phyloP scores from a whole-genome alignment of 1,140 invertebrate species.

The Frieseomelitta varia region DNA sequence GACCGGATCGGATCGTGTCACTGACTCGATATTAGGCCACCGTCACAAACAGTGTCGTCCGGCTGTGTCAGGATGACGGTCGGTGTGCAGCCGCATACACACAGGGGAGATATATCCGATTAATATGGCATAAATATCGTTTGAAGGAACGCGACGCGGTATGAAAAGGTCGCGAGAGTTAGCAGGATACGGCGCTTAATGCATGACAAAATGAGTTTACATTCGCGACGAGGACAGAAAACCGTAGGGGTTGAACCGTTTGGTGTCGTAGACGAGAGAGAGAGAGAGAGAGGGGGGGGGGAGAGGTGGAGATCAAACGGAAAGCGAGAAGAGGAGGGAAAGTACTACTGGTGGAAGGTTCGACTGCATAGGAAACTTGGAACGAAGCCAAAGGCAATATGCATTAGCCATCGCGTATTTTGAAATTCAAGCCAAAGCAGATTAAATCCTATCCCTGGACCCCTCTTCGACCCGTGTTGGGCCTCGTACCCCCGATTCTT shows the following conservation, averaged over 20 bases:
- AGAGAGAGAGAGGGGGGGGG: background rate
- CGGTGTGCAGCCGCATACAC: conserved; percentile 51
- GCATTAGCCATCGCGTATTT: conserved; percentile 75
- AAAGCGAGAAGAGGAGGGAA: background rate
- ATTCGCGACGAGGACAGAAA: conserved; percentile 60
- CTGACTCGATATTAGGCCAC: conserved; percentile 55
- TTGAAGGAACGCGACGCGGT: conserved; percentile 40
- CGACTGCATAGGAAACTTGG: conserved; percentile 70
- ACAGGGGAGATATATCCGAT: conserved; percentile 63
- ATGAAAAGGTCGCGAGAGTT: background rate
- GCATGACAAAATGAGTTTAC: conserved; percentile 76
- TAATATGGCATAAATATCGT: conserved; percentile 71
- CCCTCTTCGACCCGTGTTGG: conserved; percentile 36
- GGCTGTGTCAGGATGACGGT: background rate
- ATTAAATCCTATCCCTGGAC: conserved; percentile 63
- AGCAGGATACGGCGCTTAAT: conserved; percentile 55
- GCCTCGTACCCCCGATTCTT: conserved; percentile 29
- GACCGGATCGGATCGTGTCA: background rate
- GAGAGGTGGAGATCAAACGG: conserved; percentile 11
- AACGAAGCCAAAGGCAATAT: conserved; percentile 74
- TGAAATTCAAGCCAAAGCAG: conserved; percentile 74
- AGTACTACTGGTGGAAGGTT: conserved; percentile 23
- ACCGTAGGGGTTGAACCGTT: conserved; percentile 17
- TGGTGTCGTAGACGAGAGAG: conserved; percentile 3
- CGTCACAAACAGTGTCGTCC: conserved; percentile 42